Conservation (phyloP, 2,113 vertebrate species). For the Sinocyclocheilus anshuiensis region DNA sequence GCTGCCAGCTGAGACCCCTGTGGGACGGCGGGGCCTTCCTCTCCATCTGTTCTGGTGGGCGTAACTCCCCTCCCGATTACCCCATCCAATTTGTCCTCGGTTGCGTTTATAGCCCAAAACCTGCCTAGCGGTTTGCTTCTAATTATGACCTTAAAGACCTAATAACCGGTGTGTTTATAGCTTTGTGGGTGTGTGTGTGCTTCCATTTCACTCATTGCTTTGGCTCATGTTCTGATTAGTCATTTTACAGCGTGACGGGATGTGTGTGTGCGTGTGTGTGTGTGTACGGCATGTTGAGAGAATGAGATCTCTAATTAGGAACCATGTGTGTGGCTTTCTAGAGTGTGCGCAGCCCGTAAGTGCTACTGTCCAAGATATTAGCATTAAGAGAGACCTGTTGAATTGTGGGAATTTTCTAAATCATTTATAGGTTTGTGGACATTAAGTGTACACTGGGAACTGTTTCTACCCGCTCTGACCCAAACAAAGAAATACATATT, state of each 20-base stretch:
- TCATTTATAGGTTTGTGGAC: not conserved
- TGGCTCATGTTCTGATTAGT: slow-evolving; percentile 50
- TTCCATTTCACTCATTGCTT: slow-evolving; percentile 28
- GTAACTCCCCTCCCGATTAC: not conserved
- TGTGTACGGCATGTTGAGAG: not conserved
- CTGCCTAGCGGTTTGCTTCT: slow-evolving; percentile 38
- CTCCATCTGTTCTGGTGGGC: slow-evolving; percentile 53
- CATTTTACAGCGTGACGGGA: slow-evolving; percentile 20
- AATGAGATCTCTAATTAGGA: slow-evolving; percentile 50
- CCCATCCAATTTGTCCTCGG: slow-evolving; percentile 38
- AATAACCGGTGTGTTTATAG: slow-evolving; percentile 43
- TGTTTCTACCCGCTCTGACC: not conserved
- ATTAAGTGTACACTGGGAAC: not conserved
- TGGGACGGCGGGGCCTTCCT: slow-evolving; percentile 47
- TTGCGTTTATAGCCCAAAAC: slow-evolving; percentile 48
- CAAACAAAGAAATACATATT: not conserved
- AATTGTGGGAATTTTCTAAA: slow-evolving; percentile 12
- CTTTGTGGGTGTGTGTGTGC: slow-evolving; percentile 33
- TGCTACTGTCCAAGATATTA: slow-evolving; percentile 23
- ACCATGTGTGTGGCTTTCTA: slow-evolving; percentile 56
- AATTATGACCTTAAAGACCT: slow-evolving; percentile 49
- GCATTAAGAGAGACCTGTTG: slow-evolving; percentile 30
- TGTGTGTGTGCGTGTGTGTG: not conserved
- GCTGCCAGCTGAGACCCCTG: slow-evolving; percentile 46
- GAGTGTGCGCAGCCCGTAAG: slow-evolving; percentile 23